Evolutionary conservation across 2,797 vertebrate species (phyloP), one percentile per base, ranked within the genome.

Genomic region (Anomalospiza imberbis): DNA sequence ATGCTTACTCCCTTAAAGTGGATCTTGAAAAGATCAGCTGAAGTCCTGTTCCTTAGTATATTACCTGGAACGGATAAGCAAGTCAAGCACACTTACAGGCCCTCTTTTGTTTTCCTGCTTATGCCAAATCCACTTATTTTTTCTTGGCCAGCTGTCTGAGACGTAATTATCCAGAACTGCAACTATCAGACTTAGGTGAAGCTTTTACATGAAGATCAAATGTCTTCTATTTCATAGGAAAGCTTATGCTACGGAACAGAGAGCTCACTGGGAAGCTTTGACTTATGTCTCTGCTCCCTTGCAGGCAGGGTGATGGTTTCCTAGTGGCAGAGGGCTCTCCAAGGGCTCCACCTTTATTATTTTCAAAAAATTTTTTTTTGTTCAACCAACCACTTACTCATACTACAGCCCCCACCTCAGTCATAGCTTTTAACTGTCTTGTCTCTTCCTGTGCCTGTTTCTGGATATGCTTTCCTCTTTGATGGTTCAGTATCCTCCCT

Each of bases 151-250:
- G 80, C 42, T 83, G 36, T 84, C 82, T 94, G 80, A 90, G 61
- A 81, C 4, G 8, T 88, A 84, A 91, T 95, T 91, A 85, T 82
- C 81, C 57, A 60, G 78, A 85, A 85, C 0, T 73, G 24, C 79
- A 86, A 71, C 67, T 78, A 73, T 95, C 71, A 85, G 79, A 70
- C 47, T 90, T 75, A 77, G 53, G 73, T 62, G 79, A 91, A 79
- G 68, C 66, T 94, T 94, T 96, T 73, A 71, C 84, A 79, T 91
- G 66, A 58, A 76, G 82, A 93, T 93, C 76, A 88, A 92, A 88
- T 86, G 34, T 55, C n/a, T 85, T 65, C 11, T 73, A 38, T 86
- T 75, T 89, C 58, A 50, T 19, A 66, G 57, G 63, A 83, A 88
- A 84, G 18, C 76, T 84, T 70, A 68, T 8, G 17, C 51, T 63